Base-by-base conservation (phyloP, 2,797 vertebrate genomes). In the Anableps anableps region DNA sequence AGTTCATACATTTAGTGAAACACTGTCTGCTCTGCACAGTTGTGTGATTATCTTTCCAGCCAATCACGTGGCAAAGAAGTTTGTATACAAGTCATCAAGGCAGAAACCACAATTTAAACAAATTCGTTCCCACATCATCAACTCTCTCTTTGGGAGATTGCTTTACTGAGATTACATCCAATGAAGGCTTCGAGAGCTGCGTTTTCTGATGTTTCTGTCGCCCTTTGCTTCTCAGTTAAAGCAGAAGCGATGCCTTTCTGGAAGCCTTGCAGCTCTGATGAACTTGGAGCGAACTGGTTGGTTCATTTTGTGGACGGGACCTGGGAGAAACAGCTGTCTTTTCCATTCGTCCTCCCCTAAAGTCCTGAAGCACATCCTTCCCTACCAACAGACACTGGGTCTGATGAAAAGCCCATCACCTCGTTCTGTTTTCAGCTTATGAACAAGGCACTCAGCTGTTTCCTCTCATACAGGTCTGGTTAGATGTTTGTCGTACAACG, bases 321-420 rank as follows among this genome's bases (percentile, higher is more conserved):
- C 80, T 34, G 77, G 68, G 72, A 83, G 88, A 88, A 93, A 92
- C 95, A 96, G 94, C 94, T 95, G 95, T 90, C 85, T 91, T 94
- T 92, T 85, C 85, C 92, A 87, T 95, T 90, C 86, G 75, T 81
- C 73, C 76, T 73, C 38, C 79, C 84, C 23, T 78, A 36, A 83
- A 79, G 78, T 79, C 76, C 80, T 72, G 10, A 74, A 64, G 68
- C 64, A 84, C 77, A 72, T 53, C 38, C 60, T 7, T 41, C 64
- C 26, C 45, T 48, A 6, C 62, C n/a, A 26, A 38, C 66, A 48
- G 55, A 83, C 64, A 80, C 72, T 62, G 64, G 29, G 83, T 82
- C 79, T 84, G 83, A 87, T 90, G 79, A 82, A 86, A 85, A 89
- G 84, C 91, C 90, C 91, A 89, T 94, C 90, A 94, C 90, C 90